These are phyloP conservation scores for Volucella bombylans DNA, from an alignment of 2,888 invertebrate species.

Conservation along the genomic window DNA sequence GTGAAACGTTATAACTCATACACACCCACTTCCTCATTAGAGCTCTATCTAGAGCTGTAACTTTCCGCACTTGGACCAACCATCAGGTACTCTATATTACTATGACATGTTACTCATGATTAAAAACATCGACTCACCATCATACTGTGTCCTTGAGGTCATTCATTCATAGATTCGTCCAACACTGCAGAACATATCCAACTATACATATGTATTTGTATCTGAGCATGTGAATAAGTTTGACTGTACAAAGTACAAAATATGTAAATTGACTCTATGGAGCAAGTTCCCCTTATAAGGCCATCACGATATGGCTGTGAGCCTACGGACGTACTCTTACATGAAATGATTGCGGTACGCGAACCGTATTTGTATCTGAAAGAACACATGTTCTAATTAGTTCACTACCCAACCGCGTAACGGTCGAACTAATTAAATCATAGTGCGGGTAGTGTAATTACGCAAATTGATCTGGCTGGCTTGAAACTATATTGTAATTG, in stretches of 20 bases:
- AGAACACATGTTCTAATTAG: conserved; percentile 62
- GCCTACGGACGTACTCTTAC: conserved; percentile 21
- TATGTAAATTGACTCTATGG: conserved; percentile 35
- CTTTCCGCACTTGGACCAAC: background rate
- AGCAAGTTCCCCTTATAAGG: conserved; percentile 46
- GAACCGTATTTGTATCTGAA: conserved; percentile 53
- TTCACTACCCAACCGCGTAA: conserved; percentile 43
- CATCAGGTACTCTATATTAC: background rate
- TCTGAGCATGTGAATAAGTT: background rate
- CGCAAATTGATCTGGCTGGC: conserved; percentile 51
- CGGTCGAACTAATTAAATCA: conserved; percentile 59
- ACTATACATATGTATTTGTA: background rate
- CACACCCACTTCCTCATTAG: conserved; percentile 27
- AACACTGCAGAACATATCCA: conserved; percentile 12
- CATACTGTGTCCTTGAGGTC: conserved; percentile 33
- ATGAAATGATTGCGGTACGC: conserved; percentile 27
- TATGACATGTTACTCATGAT: background rate
- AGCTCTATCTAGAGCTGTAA: background rate
- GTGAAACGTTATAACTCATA: background rate
- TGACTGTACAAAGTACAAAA: background rate
- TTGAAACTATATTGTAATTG: conserved; percentile 19
- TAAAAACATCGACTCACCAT: conserved; percentile 4
- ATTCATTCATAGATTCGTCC: conserved; percentile 40
- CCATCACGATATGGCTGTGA: background rate
- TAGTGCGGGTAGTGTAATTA: conserved; percentile 55